A percentile compares a stretch with the other conserved stretches of the same genome.
These are phyloP conservation scores for Morpho helenor DNA, from an alignment of 2,888 invertebrate species.

Conservation along the genomic window DNA sequence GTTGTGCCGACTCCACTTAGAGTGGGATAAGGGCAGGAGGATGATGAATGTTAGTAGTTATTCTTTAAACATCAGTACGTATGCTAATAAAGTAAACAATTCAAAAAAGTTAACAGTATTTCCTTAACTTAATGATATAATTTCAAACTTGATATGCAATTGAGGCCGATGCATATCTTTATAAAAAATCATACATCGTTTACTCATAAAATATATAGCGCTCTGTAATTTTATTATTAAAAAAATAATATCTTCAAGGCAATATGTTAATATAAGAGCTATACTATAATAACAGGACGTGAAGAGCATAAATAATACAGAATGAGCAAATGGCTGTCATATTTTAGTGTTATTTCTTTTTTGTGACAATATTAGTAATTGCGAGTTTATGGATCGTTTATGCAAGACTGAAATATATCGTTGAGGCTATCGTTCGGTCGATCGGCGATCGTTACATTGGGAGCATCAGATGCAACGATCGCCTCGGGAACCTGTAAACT, in stretches of 20 bases:
- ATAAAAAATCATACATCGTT: background rate
- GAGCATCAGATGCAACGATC: too few species aligned
- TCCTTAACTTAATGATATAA: too few species aligned
- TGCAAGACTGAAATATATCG: background rate
- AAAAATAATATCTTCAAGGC: constrained; percentile 3
- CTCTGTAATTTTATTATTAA: constrained; percentile 11
- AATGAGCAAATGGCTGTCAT: constrained; percentile 9
- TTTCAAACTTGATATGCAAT: background rate
- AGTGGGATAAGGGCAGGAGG: too few species aligned
- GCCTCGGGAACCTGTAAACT: too few species aligned
- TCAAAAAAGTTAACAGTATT: too few species aligned
- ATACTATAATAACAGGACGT: constrained; percentile 6
- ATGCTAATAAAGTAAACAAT: too few species aligned
- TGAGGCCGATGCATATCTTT: background rate
- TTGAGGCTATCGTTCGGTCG: too few species aligned
- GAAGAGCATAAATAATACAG: constrained; percentile 8
- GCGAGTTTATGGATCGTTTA: constrained; percentile 5
- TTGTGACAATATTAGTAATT: constrained; percentile 12
- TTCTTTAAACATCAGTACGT: too few species aligned
- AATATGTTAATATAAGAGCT: constrained; percentile 3
- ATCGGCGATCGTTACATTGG: too few species aligned
- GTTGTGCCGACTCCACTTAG: too few species aligned
- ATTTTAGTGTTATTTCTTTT: constrained; percentile 11
- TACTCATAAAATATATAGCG: constrained; percentile 1
- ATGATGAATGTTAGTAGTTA: too few species aligned